Evolutionary conservation across 92 coral and sea anemone genomes (phyloP).

Genomic region (Porites cylindrica): DNA sequence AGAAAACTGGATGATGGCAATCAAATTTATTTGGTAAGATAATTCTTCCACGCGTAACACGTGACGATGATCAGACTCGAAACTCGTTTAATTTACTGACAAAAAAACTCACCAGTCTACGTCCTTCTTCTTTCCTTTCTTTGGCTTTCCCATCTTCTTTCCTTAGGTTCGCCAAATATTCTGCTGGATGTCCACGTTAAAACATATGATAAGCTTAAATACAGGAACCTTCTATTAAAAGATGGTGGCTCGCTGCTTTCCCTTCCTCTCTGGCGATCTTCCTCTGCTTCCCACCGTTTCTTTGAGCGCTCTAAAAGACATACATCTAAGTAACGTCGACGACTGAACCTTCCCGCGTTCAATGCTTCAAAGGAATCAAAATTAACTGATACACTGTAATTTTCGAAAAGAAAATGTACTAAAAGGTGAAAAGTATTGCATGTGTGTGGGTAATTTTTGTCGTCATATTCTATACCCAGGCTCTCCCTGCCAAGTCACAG

Average conservation of each 20-base stretch:
- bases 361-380: neutral
- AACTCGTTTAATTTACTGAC: neutral
- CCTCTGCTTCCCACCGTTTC: neutral
- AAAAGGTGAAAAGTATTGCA: constrained; percentile 23
- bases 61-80: neutral
- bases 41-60: neutral
- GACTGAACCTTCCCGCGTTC: neutral
- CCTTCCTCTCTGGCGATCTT: constrained; percentile 12
- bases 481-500: constrained; percentile 8
- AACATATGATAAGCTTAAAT: neutral
- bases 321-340: constrained; percentile 18
- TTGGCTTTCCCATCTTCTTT: constrained; percentile 88
- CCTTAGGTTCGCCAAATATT: neutral
- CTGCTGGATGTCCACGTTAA: neutral
- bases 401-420: neutral
- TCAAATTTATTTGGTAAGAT: no score
- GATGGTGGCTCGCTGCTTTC: constrained; percentile 9
- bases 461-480: constrained; percentile 41
- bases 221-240: neutral
- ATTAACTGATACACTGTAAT: neutral
- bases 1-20: no score
- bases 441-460: constrained; percentile 8
- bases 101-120: constrained; percentile 86
- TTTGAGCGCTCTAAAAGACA: neutral
- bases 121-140: constrained; percentile 94